Percentiles rank a stretch among this genome's conserved stretches.
phyloP scores from a whole-genome alignment of 2,888 invertebrate species.

The Rotaria socialis region DNA sequence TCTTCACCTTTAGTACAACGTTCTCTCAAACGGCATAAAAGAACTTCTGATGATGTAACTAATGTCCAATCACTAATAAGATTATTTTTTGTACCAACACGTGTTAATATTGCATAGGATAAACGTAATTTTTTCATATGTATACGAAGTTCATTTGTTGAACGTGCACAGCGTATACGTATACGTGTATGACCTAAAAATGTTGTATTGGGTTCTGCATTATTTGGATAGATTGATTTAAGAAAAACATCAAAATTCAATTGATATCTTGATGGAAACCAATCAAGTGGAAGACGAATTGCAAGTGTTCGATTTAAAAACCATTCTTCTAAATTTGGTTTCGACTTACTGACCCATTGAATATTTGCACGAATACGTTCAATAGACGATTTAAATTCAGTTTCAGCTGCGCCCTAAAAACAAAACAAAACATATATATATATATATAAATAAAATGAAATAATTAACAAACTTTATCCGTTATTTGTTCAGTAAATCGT shows the following conservation, averaged over 20 bases:
- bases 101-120: conserved; percentile 67
- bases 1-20: not conserved
- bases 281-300: conserved; percentile 36
- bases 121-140: conserved; percentile 56
- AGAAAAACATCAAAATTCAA: conserved; percentile 38
- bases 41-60: not conserved
- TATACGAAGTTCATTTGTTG: conserved; percentile 56
- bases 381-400: not conserved
- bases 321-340: conserved; percentile 26
- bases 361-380: conserved; percentile 38
- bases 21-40: not conserved
- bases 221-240: conserved; percentile 9
- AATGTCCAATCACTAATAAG: conserved; percentile 66
- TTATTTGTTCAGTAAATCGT: not conserved
- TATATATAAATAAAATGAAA: not conserved
- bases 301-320: not conserved
- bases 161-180: conserved; percentile 49
- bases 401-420: conserved; percentile 9
- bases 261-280: conserved; percentile 37
- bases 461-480: conserved; percentile 1
- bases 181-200: conserved; percentile 71
- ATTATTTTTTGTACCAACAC: conserved; percentile 68
- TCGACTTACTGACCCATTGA: conserved; percentile 33
- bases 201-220: conserved; percentile 63
- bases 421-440: not conserved